These are phyloP conservation scores for Pangasius macronema DNA, from an alignment of 2,797 vertebrate genomes.

Conservation along the genomic window DNA sequence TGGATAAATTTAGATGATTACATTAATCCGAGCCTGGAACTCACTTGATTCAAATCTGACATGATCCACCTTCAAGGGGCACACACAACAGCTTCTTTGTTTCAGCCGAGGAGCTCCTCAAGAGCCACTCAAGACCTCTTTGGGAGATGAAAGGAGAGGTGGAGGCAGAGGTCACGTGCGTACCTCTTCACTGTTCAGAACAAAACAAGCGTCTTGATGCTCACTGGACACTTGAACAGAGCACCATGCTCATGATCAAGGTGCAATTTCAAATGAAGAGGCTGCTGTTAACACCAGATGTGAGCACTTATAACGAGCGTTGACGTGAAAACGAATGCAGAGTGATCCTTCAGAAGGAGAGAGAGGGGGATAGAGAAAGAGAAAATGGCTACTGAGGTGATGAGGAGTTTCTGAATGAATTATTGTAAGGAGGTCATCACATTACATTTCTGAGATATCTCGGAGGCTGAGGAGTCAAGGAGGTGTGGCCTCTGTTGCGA, in stretches of 20 bases:
- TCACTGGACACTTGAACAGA: constrained; percentile 62
- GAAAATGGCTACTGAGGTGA: background rate
- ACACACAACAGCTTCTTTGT: background rate
- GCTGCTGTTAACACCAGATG: constrained; percentile 27
- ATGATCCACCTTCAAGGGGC: background rate
- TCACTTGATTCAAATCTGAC: background rate
- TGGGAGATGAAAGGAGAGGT: constrained; percentile 64
- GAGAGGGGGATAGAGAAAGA: background rate
- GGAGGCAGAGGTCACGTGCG: constrained; percentile 61
- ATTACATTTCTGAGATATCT: background rate
- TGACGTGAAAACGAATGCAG: constrained; percentile 42
- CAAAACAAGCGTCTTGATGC: constrained; percentile 65
- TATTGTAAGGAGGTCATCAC: background rate
- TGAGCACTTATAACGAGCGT: constrained; percentile 53
- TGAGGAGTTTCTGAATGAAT: background rate
- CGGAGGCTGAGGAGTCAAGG: background rate
- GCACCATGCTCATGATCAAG: constrained; percentile 58
- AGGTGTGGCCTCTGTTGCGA: background rate
- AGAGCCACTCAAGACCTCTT: constrained; percentile 48
- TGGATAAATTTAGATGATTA: background rate
- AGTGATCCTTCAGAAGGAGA: constrained; percentile 16
- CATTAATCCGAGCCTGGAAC: background rate
- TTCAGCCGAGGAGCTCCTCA: constrained; percentile 57
- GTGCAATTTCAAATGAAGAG: constrained; percentile 61
- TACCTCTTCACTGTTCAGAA: constrained; percentile 66